Base-by-base conservation (phyloP, 2,113 vertebrate genomes). In the Psilopogon haemacephalus region DNA sequence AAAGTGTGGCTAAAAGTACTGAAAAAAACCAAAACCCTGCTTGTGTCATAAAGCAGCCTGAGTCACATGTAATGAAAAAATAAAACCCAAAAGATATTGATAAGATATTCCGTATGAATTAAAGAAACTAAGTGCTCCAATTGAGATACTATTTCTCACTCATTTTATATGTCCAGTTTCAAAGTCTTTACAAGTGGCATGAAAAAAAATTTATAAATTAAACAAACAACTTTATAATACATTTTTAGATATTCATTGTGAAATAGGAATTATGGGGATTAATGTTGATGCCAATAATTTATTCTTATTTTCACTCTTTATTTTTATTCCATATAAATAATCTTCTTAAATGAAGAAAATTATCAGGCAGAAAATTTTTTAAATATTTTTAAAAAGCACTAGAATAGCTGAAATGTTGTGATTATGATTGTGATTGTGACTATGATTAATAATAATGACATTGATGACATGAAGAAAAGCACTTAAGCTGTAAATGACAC, bases 51-150 rank as follows among this genome's bases (percentile, higher is more conserved):
- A 89, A 83, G 62, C 56, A 72, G 71, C 76, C 54, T 93, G 48
- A 48, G 21, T 78, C 37, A 83, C 37, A 73, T 48, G 46, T 21
- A 48, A 48, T 48, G 46, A 48, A 20, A 48, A 48, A 48, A 48
- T 20, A 48, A 48, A 48, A 21, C 19, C 19, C 20, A 48, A 48
- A 48, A 48, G 9, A 48, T 48, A 48, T 11, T 24, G 30, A 40
- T 73, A 80, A 38, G 50, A 9, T 90, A 71, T 84, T 79, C 33
- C 62, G 64, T 23, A 74, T 8, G 40, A 89, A 88, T 63, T 93
- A 67, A 88, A 46, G 35, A 80, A 93, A 83, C 18, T 5, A 89
- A 42, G 12, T 28, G 15, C 8, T 85, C 17, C 54, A 67, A 23
- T 48, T 67, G 60, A 38, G 64, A 55, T 23, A 58, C 4, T 3